These are phyloP conservation scores for Capitella teleta DNA, from an alignment of 1,140 invertebrate species.

Conservation along the genomic window DNA sequence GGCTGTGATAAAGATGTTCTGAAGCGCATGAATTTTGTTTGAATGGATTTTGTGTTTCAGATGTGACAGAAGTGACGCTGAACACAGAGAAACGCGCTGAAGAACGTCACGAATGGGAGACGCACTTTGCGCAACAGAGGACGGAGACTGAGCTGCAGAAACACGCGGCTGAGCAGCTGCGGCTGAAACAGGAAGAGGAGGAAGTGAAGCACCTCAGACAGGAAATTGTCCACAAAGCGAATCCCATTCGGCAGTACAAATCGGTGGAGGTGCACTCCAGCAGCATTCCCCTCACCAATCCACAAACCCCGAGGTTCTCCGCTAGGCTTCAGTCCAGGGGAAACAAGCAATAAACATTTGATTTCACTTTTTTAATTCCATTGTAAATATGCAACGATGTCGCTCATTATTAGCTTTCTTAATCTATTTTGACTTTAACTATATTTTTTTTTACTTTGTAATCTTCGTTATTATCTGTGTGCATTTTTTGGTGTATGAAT, in stretches of 20 bases:
- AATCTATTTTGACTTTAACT: no score
- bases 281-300: constrained; percentile 33
- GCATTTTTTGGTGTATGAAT: no score
- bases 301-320: constrained; percentile 38
- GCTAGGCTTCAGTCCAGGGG: constrained; percentile 2
- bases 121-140: constrained; percentile 36
- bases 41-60: constrained; percentile 14
- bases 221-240: constrained; percentile 40
- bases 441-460: no score
- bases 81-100: constrained; percentile 42
- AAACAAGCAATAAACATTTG: no score
- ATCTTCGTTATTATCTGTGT: no score
- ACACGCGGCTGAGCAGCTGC: constrained; percentile 19
- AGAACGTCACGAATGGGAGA: constrained; percentile 43
- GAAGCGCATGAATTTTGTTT: background rate
- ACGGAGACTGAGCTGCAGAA: constrained; percentile 34
- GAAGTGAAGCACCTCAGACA: constrained; percentile 32
- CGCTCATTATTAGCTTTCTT: background rate
- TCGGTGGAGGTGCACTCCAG: constrained; percentile 34
- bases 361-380: no score
- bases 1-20: background rate
- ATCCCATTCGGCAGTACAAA: constrained; percentile 39
- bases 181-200: constrained; percentile 32
- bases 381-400: background rate
- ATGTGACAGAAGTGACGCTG: constrained; percentile 40